phyloP scores from a whole-genome alignment of 1,140 invertebrate genomes.

The Lepidurus arcticus region DNA sequence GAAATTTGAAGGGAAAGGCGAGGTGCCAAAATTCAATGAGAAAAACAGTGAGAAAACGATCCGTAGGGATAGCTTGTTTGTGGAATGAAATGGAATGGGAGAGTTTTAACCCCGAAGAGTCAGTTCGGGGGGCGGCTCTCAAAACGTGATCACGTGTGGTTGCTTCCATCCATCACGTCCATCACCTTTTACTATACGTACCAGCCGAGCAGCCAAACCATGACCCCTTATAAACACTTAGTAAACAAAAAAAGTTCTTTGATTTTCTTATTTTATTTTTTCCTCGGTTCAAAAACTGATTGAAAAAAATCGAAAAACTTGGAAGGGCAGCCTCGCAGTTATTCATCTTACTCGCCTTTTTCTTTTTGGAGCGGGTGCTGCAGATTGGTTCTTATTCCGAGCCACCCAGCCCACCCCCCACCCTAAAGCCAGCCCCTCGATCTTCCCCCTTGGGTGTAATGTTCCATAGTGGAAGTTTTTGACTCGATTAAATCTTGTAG shows the following conservation, averaged over 20 bases:
- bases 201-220: background rate
- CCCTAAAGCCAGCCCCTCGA: background rate
- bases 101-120: background rate
- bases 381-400: background rate
- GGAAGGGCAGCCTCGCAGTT: background rate
- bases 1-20: background rate
- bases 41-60: conserved; percentile 7
- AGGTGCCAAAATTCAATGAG: background rate
- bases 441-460: background rate
- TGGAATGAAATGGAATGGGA: background rate
- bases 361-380: background rate
- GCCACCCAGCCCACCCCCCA: background rate
- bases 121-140: background rate
- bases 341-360: background rate
- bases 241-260: background rate
- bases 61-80: background rate
- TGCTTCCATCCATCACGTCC: conserved; percentile 10
- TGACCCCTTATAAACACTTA: background rate
- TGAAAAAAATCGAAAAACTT: conserved; percentile 1
- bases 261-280: background rate
- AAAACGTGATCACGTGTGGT: conserved; percentile 13
- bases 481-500: conserved; percentile 6
- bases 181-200: background rate
- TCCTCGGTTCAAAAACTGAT: background rate
- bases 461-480: background rate